Evolutionary conservation across 2,888 invertebrate species (phyloP).

Genomic region (Rhorus exstirpatorius): DNA sequence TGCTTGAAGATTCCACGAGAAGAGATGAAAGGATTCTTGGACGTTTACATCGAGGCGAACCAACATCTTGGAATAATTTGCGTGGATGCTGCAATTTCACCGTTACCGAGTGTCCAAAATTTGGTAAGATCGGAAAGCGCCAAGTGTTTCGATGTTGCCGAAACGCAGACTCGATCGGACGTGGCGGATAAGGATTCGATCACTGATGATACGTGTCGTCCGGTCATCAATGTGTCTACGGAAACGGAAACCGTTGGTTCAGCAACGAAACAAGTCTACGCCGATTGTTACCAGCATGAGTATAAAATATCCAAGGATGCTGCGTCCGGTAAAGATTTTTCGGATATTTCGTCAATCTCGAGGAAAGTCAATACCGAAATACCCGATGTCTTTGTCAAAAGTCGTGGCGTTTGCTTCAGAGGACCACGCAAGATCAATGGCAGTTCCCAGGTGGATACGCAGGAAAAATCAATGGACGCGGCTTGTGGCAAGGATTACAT

Average conservation of each 20-base stretch:
- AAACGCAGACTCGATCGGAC: constrained; percentile 33
- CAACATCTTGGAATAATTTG: not conserved
- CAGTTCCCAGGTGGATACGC: constrained; percentile 28
- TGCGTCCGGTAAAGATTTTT: constrained; percentile 60
- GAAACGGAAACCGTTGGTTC: constrained; percentile 37
- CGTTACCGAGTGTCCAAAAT: constrained; percentile 16
- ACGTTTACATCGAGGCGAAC: constrained; percentile 34
- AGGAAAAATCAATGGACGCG: constrained; percentile 20
- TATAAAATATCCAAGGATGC: constrained; percentile 47
- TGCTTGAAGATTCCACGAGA: constrained; percentile 33
- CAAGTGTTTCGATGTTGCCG: constrained; percentile 35
- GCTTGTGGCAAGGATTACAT: constrained; percentile 54
- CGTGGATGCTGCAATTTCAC: constrained; percentile 42
- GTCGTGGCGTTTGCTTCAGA: constrained; percentile 52
- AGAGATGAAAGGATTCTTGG: constrained; percentile 8
- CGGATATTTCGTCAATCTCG: constrained; percentile 40
- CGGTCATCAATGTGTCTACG: constrained; percentile 30
- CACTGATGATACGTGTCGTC: constrained; percentile 42
- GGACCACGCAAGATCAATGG: constrained; percentile 46
- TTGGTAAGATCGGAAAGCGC: not conserved
- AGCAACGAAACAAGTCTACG: constrained; percentile 49
- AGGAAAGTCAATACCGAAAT: constrained; percentile 42
- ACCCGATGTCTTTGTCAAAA: constrained; percentile 36
- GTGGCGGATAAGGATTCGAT: constrained; percentile 33
- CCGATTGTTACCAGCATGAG: constrained; percentile 25